Evolutionary conservation across 2,888 invertebrate species (phyloP), one percentile per base, ranked within the genome.

Genomic region (Amphipyra tragopoginis): DNA sequence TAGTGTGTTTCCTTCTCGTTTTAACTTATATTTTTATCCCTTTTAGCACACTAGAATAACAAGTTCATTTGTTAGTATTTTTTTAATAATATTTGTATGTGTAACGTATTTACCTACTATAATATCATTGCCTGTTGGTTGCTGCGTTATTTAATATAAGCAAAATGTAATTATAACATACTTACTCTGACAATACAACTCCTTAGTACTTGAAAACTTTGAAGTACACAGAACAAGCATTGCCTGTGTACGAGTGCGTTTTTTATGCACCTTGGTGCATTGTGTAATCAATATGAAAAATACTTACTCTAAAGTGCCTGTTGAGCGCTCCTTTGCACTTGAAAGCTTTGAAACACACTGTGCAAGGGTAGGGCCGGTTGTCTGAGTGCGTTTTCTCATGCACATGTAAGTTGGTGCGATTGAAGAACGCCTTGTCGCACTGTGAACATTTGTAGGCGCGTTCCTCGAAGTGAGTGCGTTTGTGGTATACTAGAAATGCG

Each of bases 401-500:
- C 80, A 90, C 88, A 58, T 87, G 87, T 53, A 92, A 82, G 82
- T 92, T 91, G 65, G 84, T 85, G 6, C 90, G 82, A 84, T 92
- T 92, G 86, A 75, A 83, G 87, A 92, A 92, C 13, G 90, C 86
- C 70, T 79, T 79, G 47, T 62, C 80, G 57, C 78, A 79, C 75
- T 81, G 79, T 13, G 68, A 58, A 69, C 92, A 92, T 45, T 83
- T 82, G 83, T 80, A 92, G 34, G 84, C 72, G 7, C 89, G 87
- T 71, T 89, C 90, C 34, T 81, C 82, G 2, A 76, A 82, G 77
- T 92, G 92, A 5, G 91, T 92, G n/a, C 91, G 88, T 69, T 88
- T 90, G 85, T 92, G 92, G 82, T 91, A 92, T 10, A 87, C 84
- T 0, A 92, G 82, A 83, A 91, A 91, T 5, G 92, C 92, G 78